Evolutionary conservation across 2,797 vertebrate species (phyloP).

Genomic region (Scolopax rusticola): DNA sequence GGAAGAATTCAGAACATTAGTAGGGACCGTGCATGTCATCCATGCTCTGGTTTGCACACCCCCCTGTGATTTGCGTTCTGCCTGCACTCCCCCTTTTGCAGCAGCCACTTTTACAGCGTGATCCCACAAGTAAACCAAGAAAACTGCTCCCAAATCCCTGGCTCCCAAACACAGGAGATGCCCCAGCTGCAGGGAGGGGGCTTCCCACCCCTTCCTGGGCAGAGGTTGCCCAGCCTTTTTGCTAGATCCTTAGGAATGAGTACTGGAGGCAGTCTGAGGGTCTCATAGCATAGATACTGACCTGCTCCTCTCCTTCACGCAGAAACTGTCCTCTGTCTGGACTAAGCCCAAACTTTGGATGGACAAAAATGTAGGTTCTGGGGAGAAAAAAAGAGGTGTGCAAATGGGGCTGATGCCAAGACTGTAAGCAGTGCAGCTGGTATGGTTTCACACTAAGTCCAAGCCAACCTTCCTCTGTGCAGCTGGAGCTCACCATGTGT

Average conservation of each 20-base stretch:
- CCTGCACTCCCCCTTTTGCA: neutral
- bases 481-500: neutral
- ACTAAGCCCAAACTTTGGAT: neutral
- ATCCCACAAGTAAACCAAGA: neutral
- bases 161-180: neutral
- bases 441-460: neutral
- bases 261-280: neutral
- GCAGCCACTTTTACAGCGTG: neutral
- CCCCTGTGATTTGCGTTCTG: neutral
- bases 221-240: neutral
- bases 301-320: neutral
- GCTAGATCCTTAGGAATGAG: neutral
- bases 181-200: neutral
- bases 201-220: neutral
- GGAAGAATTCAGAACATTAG: neutral
- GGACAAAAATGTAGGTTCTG: neutral
- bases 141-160: neutral
- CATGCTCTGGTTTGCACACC: neutral
- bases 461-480: neutral
- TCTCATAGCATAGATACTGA: neutral
- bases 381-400: neutral
- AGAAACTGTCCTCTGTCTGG: neutral
- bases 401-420: neutral
- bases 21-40: neutral
- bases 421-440: neutral